Conservation (phyloP, 2,113 vertebrate genomes). For the Urocynchramus pylzowi region DNA sequence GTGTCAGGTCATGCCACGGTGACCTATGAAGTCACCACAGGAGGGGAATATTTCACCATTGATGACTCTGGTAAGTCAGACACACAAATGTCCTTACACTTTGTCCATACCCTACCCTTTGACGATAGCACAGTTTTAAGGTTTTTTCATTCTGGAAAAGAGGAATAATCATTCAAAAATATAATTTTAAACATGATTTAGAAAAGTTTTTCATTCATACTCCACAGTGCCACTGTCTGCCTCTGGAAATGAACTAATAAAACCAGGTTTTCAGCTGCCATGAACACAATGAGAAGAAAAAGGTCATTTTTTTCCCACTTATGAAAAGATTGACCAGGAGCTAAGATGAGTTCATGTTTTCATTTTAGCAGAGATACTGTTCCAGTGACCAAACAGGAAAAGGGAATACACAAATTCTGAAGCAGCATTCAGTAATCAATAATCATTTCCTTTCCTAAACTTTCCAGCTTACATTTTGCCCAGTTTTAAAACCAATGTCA, state of each 20-base stretch:
- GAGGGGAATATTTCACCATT: conserved; percentile 80
- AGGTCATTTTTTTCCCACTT: background rate
- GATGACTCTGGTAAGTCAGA: conserved; percentile 75
- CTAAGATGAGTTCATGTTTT: background rate
- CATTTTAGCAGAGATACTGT: background rate
- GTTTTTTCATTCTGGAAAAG: background rate
- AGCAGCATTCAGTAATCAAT: background rate
- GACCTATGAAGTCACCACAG: conserved; percentile 76
- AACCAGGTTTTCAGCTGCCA: background rate
- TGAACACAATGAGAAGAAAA: background rate
- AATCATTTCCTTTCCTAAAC: background rate
- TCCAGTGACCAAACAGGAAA: background rate
- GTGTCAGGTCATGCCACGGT: conserved; percentile 80
- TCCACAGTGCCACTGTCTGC: background rate
- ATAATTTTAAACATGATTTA: background rate
- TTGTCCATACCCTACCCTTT: background rate
- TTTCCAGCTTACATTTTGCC: background rate
- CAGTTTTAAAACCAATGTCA: background rate
- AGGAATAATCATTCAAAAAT: background rate
- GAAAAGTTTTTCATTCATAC: background rate
- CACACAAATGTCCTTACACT: background rate
- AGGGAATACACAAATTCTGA: background rate
- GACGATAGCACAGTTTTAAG: background rate
- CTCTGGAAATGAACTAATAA: background rate
- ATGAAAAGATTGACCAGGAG: background rate